Evolutionary conservation across 2,113 vertebrate genomes (phyloP).

Genomic region (Danionella cerebrum): DNA sequence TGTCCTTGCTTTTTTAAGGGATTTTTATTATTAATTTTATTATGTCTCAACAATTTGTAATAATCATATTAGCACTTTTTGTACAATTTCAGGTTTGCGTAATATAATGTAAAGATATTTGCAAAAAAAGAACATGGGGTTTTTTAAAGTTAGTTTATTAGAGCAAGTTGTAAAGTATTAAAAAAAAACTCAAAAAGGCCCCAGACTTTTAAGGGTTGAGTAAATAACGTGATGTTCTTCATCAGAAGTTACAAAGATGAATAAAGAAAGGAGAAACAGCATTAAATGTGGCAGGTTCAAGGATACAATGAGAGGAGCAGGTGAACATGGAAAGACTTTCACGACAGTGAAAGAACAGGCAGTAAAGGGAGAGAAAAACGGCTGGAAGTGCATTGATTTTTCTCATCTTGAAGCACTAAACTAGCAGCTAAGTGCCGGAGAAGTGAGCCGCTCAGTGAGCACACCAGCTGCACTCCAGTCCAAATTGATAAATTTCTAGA

Average conservation of each 20-base stretch:
- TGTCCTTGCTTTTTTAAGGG: too few relatives aligned
- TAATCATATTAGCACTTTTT: too few relatives aligned
- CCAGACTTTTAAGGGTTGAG: too few relatives aligned
- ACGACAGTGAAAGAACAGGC: constrained; percentile 36
- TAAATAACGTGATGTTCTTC: constrained; percentile 55
- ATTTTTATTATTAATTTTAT: too few relatives aligned
- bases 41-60: too few relatives aligned
- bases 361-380: constrained; percentile 29
- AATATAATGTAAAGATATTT: too few relatives aligned
- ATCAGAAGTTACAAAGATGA: constrained; percentile 48
- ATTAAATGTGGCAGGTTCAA: constrained; percentile 49
- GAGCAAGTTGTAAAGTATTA: too few relatives aligned
- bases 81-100: too few relatives aligned
- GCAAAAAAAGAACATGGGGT: too few relatives aligned
- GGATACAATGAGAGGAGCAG: constrained; percentile 40
- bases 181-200: too few relatives aligned
- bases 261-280: constrained; percentile 37
- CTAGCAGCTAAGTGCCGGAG: constrained; percentile 34
- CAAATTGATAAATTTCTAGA: constrained; percentile 43
- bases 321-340: constrained; percentile 45
- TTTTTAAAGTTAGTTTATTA: too few relatives aligned
- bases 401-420: constrained; percentile 45
- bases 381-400: constrained; percentile 52
- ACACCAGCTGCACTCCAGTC: constrained; percentile 43
- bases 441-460: constrained; percentile 40